Percentiles rank a stretch among this genome's conserved stretches.
phyloP scores from a whole-genome alignment of 2,888 invertebrate genomes.

The Bellardia bayeri region DNA sequence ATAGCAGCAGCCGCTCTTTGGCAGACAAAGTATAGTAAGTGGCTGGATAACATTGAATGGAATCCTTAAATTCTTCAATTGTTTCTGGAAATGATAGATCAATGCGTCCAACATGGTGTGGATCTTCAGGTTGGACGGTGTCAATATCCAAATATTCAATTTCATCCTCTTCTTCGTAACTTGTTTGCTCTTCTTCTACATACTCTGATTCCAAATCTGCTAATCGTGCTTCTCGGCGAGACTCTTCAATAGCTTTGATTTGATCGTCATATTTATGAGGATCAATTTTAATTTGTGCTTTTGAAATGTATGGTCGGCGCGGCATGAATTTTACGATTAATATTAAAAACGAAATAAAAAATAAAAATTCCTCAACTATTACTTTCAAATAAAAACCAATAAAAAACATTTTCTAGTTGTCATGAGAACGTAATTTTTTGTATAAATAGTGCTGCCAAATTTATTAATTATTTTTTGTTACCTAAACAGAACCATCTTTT shows the following conservation, averaged over 20 bases:
- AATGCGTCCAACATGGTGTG: slow-evolving; percentile 78
- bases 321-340: background rate
- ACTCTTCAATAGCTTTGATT: slow-evolving; percentile 76
- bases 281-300: slow-evolving; percentile 70
- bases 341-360: background rate
- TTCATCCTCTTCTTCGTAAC: slow-evolving; percentile 69
- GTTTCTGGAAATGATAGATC: slow-evolving; percentile 82
- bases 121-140: slow-evolving; percentile 73
- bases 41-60: slow-evolving; percentile 87
- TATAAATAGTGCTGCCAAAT: background rate
- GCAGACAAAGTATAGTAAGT: slow-evolving; percentile 88
- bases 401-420: slow-evolving; percentile 2
- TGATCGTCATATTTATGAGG: slow-evolving; percentile 74
- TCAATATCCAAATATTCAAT: slow-evolving; percentile 72
- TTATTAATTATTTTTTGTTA: background rate
- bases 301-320: slow-evolving; percentile 11
- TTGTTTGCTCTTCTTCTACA: slow-evolving; percentile 24
- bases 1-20: slow-evolving; percentile 89
- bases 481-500: background rate
- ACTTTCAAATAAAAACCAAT: slow-evolving; percentile 6
- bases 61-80: slow-evolving; percentile 80
- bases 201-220: background rate
- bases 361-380: background rate
- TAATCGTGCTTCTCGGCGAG: slow-evolving; percentile 14
- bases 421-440: slow-evolving; percentile 7